Conservation (phyloP, 2,888 invertebrate genomes). For the Hypercompe scribonia region DNA sequence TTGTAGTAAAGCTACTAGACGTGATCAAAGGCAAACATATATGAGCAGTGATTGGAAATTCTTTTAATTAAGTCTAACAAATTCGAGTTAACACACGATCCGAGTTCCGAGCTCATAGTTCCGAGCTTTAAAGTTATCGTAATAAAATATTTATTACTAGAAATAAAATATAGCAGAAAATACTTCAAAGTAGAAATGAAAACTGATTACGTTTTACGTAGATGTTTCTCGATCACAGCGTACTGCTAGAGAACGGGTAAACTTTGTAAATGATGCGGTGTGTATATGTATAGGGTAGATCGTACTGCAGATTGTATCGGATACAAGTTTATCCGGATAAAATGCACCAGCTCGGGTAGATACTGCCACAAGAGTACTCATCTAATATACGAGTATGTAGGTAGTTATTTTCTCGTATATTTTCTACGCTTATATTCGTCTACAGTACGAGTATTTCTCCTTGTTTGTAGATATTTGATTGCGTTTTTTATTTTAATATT, state of each 20-base stretch:
- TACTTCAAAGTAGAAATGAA: background rate
- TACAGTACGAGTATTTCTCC: background rate
- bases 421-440: background rate
- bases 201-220: background rate
- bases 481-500: background rate
- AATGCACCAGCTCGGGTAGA: background rate
- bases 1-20: background rate
- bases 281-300: background rate
- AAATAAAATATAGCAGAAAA: background rate
- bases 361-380: background rate
- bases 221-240: conserved; percentile 1
- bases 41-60: background rate
- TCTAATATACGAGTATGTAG: background rate
- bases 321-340: background rate
- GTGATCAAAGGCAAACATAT: background rate
- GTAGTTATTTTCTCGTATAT: background rate
- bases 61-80: background rate
- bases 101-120: background rate
- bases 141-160: background rate
- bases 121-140: background rate
- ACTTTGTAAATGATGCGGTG: conserved; percentile 10
- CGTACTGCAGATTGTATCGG: conserved; percentile 3
- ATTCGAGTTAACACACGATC: background rate
- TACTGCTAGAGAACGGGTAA: background rate
- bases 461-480: background rate